Conservation (phyloP, 2,113 vertebrate genomes). For the Clupea harengus region DNA sequence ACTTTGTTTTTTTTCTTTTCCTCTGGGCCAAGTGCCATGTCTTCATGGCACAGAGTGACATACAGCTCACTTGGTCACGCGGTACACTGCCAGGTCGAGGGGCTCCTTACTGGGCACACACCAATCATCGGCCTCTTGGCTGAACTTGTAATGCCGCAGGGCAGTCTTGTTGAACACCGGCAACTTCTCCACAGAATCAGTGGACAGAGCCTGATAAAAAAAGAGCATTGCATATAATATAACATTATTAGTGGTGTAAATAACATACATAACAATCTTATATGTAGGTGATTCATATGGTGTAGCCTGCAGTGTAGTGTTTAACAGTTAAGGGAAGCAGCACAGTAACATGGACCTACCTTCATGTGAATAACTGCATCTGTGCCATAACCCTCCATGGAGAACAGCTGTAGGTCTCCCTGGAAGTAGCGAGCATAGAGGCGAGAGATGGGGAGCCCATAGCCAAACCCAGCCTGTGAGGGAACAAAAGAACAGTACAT, state of each 20-base stretch:
- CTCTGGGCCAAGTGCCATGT: background rate
- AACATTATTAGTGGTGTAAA: background rate
- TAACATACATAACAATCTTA: too few species aligned
- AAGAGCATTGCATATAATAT: background rate
- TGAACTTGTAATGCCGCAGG: slow-evolving; percentile 83
- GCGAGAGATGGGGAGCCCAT: slow-evolving; percentile 85
- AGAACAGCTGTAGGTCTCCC: slow-evolving; percentile 85
- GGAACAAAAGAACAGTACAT: background rate
- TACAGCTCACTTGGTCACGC: slow-evolving; percentile 28
- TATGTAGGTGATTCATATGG: background rate
- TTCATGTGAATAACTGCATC: slow-evolving; percentile 83
- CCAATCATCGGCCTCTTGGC: slow-evolving; percentile 85
- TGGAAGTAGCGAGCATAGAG: slow-evolving; percentile 91
- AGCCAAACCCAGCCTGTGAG: slow-evolving; percentile 81
- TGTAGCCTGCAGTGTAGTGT: background rate
- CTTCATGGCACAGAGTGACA: background rate
- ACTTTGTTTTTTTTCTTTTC: background rate
- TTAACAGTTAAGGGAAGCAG: background rate
- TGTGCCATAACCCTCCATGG: slow-evolving; percentile 85
- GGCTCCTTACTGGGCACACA: slow-evolving; percentile 84
- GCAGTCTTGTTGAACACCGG: slow-evolving; percentile 88
- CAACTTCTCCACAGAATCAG: slow-evolving; percentile 83
- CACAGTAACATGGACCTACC: slow-evolving; percentile 57
- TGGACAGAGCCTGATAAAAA: slow-evolving; percentile 75
- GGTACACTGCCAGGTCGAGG: slow-evolving; percentile 76